A percentile compares a stretch with the other conserved stretches of the same genome.
These are phyloP conservation scores for Stylophora pistillata DNA, from an alignment of 64 coral and sea anemone species.

Conservation along the genomic window DNA sequence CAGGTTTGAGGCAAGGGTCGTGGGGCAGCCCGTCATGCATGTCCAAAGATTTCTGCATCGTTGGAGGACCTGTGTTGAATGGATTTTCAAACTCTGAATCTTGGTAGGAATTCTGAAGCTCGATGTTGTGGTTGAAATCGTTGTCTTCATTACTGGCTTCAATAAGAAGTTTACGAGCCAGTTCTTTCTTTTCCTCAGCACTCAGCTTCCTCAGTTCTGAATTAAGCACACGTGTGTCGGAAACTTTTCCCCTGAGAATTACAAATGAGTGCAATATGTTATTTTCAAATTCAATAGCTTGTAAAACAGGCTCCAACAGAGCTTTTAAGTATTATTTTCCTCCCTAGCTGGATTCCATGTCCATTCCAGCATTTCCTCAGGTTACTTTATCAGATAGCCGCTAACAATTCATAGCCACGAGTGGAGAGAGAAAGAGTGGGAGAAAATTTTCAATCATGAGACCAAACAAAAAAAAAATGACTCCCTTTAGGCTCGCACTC, in stretches of 20 bases:
- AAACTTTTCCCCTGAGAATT: constrained; percentile 31
- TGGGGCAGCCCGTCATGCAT: constrained; percentile 30
- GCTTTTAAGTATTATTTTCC: no score
- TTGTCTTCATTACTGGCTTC: constrained; percentile 32
- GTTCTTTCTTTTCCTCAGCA: constrained; percentile 23
- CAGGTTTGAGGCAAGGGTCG: constrained; percentile 49
- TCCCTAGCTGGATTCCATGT: no score
- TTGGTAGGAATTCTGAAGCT: constrained; percentile 32
- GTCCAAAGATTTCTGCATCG: constrained; percentile 31
- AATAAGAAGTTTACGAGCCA: constrained; percentile 35
- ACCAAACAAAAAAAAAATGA: no score
- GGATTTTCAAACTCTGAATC: constrained; percentile 80
- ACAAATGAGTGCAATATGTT: neutral
- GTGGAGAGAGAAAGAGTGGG: no score
- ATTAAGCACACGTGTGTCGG: constrained; percentile 43
- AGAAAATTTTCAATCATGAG: no score
- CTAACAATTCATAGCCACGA: no score
- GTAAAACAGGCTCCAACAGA: no score
- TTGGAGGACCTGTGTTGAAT: constrained; percentile 71
- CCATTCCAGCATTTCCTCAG: no score
- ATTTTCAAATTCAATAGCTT: neutral
- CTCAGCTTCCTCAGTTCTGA: constrained; percentile 63
- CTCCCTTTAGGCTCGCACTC: no score
- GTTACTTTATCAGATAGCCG: no score
- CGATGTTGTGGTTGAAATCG: neutral